phyloP scores from a whole-genome alignment of 2,888 invertebrate genomes.

The Sarcophaga rosellei region DNA sequence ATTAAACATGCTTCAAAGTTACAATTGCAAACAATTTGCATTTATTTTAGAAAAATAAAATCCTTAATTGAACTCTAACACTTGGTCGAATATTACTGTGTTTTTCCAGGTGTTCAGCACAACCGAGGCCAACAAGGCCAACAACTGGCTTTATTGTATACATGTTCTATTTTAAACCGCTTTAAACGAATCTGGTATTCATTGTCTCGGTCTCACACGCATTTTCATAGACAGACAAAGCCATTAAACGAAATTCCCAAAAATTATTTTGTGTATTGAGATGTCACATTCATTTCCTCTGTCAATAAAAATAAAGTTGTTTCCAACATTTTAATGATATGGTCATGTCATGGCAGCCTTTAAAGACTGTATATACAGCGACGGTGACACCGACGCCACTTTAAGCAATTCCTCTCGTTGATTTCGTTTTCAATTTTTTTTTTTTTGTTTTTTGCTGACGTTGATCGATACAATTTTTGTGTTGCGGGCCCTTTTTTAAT shows the following conservation, averaged over 20 bases:
- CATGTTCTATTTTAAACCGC: no score
- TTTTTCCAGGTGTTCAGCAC: no score
- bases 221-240: conserved; percentile 12
- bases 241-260: conserved; percentile 22
- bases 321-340: conserved; percentile 60
- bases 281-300: conserved; percentile 58
- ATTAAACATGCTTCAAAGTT: no score
- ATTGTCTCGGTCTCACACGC: conserved; percentile 4
- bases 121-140: no score
- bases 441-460: conserved; percentile 31
- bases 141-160: no score
- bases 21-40: no score
- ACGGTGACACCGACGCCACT: conserved; percentile 54
- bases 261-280: conserved; percentile 52
- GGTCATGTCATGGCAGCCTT: conserved; percentile 27
- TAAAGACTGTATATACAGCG: conserved; percentile 18
- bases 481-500: conserved; percentile 13
- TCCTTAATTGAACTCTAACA: no score
- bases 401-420: conserved; percentile 13
- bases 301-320: conserved; percentile 67
- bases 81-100: no score
- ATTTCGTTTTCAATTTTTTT: background rate
- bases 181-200: no score
- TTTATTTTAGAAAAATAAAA: no score
- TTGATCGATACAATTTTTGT: conserved; percentile 42